Base-by-base conservation (phyloP, 2,888 invertebrate genomes). In the Amphipoea oculea region DNA sequence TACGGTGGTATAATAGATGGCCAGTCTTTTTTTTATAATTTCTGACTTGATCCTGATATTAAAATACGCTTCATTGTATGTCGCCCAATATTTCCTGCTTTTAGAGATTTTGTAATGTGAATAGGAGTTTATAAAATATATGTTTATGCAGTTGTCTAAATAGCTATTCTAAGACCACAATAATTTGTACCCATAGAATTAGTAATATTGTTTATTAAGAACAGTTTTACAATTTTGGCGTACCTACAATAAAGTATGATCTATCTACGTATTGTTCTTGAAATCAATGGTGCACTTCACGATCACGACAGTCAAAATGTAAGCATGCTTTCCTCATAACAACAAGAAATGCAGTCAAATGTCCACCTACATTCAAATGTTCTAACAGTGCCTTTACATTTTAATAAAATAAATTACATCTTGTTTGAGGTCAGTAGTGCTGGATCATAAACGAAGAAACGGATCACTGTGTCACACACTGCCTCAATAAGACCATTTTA, bases 391-490 rank as follows among this genome's bases (percentile, higher is more conserved):
- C 17, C 23, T 42, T 40, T 23, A 62, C 62, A 63, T 71, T 66
- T 66, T 45, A 69, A 80, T 84, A 74, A 51, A 57, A 76, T 80
- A 68, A 76, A 86, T 76, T 29, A 51, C 74, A 75, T 42, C 81
- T 73, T 68, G 73, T 81, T 87, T 84, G 73, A 87, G 87, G 76
- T 77, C 72, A 74, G 23, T 78, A 66, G 36, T 62, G 48, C 65
- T 70, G 11, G 20, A 76, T 54, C 80, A 73, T 80, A 86, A 86
- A 88, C 17, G 63, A n/a, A 72, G 75, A 89, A 89, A 89, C 62
- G 48, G 85, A 68, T 65, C 84, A 89, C 72, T 79, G 57, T 86
- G 90, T 83, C 88, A 87, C 84, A 82, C 57, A 81, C 67, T 75
- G 78, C 57, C 78, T 76, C 82, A 81, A 84, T 89, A 84, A 88